A percentile compares a stretch with the other conserved stretches of the same genome.
Evolutionary conservation across 2,888 invertebrate genomes (phyloP).

Genomic region (Gymnoscelis rufifasciata): DNA sequence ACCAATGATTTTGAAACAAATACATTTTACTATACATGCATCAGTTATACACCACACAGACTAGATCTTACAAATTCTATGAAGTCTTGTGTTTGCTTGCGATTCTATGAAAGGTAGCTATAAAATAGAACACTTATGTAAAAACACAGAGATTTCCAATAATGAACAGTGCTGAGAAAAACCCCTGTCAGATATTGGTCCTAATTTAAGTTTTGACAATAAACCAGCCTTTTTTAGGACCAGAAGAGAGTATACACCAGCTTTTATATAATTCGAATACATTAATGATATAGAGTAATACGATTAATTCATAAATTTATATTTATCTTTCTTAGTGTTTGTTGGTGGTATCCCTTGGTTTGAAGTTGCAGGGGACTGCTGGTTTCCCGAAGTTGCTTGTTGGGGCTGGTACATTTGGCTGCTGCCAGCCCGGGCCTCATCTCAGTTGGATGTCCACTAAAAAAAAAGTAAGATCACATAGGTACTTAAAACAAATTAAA

Average conservation of each 20-base stretch:
- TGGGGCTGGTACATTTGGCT: slow-evolving; percentile 15
- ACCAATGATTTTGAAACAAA: no score
- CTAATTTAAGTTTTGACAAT: background rate
- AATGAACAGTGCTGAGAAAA: background rate
- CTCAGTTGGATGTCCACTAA: slow-evolving; percentile 66
- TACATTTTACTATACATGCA: no score
- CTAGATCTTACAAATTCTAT: no score
- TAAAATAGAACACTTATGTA: no score
- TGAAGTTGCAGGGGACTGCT: background rate
- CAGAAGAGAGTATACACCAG: no score
- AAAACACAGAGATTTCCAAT: background rate
- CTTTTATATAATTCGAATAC: no score
- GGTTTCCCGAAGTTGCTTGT: background rate
- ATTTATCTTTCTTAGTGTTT: slow-evolving; percentile 4
- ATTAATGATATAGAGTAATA: no score
- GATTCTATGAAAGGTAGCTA: no score
- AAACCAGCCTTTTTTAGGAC: background rate
- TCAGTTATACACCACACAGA: no score
- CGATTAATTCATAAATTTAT: slow-evolving; percentile 14
- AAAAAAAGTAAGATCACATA: no score
- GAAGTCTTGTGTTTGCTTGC: no score
- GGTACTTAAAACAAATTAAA: no score
- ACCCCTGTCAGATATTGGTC: slow-evolving; percentile 1
- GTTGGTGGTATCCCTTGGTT: background rate
- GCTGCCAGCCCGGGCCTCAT: slow-evolving; percentile 39